Base-by-base conservation (phyloP, 2,113 vertebrate species). In the Cyanoramphus novaezelandiae region DNA sequence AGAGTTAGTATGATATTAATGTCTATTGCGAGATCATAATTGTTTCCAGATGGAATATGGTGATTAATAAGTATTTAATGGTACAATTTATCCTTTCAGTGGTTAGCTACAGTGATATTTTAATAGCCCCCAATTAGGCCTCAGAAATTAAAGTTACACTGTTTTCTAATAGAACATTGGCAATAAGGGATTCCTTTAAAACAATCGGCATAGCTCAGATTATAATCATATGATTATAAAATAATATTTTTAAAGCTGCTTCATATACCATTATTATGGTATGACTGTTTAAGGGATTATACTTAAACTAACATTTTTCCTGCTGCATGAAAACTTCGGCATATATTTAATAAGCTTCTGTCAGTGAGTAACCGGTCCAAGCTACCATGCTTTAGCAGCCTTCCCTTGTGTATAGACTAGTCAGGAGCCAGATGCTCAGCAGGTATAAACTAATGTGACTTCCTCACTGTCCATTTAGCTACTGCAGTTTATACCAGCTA, bases 221-320 rank as follows among this genome's bases (percentile, higher is more conserved):
- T n/a, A n/a, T n/a, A n/a, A n/a, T 91, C 83, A 2, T 96, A 52
- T 50, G 62, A 88, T 93, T 93, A 77, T 85, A 91, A 95, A 97
- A 78, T 86, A 96, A 80, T 95, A 82, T 96, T 88, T 96, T 75
- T 84, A 96, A 95, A 95, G 87, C 82, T 96, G 94, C 94, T 96
- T 96, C 90, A 52, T 91, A 64, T 92, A 70, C 67, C 93, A 88
- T 97, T 97, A 92, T 91, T 86, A 82, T 97, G 86, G 86, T 94
- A 96, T 96, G 55, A 85, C 77, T 94, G 81, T 95, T 97, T 95
- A 96, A 96, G 93, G 95, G 68, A 68, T 96, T 93, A 83, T 88
- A 96, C 95, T 96, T 97, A 95, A 93, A 97, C 77, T 93, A 97
- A 94, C 85, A 60, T 93, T 96, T 93, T 95, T 95, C 67, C 86